Evolutionary conservation across 2,113 vertebrate genomes (phyloP), one percentile per base, ranked within the genome.

Genomic region (Serinus canaria): DNA sequence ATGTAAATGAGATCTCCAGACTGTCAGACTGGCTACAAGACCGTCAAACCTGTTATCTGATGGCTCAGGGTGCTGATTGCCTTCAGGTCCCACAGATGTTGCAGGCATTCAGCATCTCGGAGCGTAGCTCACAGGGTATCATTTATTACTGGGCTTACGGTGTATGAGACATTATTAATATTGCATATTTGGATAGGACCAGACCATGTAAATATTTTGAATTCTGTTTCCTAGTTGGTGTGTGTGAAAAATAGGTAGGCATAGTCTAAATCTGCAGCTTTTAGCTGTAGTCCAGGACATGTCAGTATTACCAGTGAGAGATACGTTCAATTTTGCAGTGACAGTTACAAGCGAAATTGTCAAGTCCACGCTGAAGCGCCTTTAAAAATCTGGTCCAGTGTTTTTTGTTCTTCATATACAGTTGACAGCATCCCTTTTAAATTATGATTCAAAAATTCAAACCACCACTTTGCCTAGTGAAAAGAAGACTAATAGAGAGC

Each of bases 381-480:
- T 92, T 89, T 95, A 76, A 86, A 94, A 96, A 94, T 46, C 52
- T 25, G 44, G 56, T 64, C 76, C 60, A 2, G 66, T 19, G 24
- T 25, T 79, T 94, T 89, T 96, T 94, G 92, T 81, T 95, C 91
- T 89, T 93, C 27, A 14, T 47, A 5, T 41, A 20, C 4, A n/a
- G 53, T 53, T 92, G 83, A 92, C 90, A 87, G 88, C 74, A 78
- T 72, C 49, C 21, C 79, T 86, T 96, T 92, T 60, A 94, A 95
- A 94, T 95, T 82, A 81, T 43, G 66, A 87, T 83, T 90, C 74
- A 92, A 75, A 95, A 96, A 93, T 92, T 92, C 73, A 87, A 84
- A 39, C 73, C 75, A 74, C 79, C 6, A 4, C 86, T 94, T 96
- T 90, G 64, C 79, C 64, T 47, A 30, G 68, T 72, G 88, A 92